phyloP scores from a whole-genome alignment of 92 coral and sea anemone genomes.

The Paragorgia papillata region DNA sequence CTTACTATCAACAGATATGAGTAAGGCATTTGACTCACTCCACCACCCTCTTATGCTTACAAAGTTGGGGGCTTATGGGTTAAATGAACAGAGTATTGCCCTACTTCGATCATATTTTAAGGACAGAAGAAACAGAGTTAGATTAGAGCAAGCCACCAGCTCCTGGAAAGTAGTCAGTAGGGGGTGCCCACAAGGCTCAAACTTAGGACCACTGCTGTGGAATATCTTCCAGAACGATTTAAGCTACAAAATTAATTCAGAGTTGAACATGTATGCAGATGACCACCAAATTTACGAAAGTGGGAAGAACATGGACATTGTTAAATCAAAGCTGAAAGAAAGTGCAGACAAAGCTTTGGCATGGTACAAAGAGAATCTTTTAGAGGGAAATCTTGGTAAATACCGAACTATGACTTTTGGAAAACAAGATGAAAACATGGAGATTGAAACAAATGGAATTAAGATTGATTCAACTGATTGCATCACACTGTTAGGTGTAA shows the following conservation, averaged over 20 bases:
- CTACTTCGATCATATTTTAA: too few relatives aligned
- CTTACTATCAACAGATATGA: too few relatives aligned
- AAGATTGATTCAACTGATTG: too few relatives aligned
- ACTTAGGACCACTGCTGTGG: constrained; percentile 6
- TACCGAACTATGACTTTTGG: constrained; percentile 35
- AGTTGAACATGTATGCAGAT: constrained; percentile 40
- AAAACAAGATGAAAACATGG: neutral
- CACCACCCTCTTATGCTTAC: too few relatives aligned
- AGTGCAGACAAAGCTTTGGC: neutral
- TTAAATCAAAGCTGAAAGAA: neutral
- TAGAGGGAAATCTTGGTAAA: constrained; percentile 4
- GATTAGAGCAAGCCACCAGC: neutral
- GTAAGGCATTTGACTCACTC: too few relatives aligned
- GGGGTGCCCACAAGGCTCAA: constrained; percentile 45
- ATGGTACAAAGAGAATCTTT: constrained; percentile 33
- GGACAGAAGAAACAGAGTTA: neutral
- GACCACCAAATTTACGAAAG: constrained; percentile 43
- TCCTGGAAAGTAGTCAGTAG: constrained; percentile 36
- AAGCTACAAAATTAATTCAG: neutral
- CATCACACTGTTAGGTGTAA: too few relatives aligned
- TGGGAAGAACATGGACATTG: constrained; percentile 9
- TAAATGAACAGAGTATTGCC: too few relatives aligned
- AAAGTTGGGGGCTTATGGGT: too few relatives aligned
- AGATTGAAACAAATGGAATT: too few relatives aligned
- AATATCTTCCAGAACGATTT: constrained; percentile 40